Conservation (phyloP, 2,113 vertebrate species). For the Serinus canaria region DNA sequence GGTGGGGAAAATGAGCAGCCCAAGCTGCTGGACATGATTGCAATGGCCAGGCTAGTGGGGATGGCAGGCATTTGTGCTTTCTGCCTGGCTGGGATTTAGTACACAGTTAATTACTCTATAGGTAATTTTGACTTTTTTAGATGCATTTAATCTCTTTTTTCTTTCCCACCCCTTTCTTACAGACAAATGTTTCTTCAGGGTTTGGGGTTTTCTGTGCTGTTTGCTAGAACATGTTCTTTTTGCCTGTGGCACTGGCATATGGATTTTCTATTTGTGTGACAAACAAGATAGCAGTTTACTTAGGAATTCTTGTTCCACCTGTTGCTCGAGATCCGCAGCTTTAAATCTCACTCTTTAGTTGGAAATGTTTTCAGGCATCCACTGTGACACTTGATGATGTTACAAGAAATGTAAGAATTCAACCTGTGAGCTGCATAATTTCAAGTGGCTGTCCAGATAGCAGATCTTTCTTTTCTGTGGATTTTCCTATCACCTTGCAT, state of each 20-base stretch:
- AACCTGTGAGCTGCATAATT: not conserved
- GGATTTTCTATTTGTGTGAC: slow-evolving; percentile 45
- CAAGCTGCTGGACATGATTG: not conserved
- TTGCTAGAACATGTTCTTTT: slow-evolving; percentile 9
- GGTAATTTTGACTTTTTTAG: not conserved
- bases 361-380: slow-evolving; percentile 31
- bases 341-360: not conserved
- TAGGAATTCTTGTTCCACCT: slow-evolving; percentile 30
- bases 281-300: slow-evolving; percentile 46
- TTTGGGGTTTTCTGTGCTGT: not conserved
- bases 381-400: slow-evolving; percentile 16
- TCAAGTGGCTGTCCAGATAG: slow-evolving; percentile 22
- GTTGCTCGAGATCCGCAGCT: slow-evolving; percentile 35
- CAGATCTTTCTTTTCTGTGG: slow-evolving; percentile 17
- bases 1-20: not conserved
- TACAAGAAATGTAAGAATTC: slow-evolving; percentile 5
- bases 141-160: not conserved
- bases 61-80: not conserved
- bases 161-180: not conserved
- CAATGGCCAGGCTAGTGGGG: not conserved
- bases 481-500: slow-evolving; percentile 45
- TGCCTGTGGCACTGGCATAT: slow-evolving; percentile 19
- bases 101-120: not conserved
- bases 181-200: not conserved
- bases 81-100: not conserved